Evolutionary conservation across 2,797 vertebrate genomes (phyloP), one percentile per base, ranked within the genome.

Genomic region (Otus scops): DNA sequence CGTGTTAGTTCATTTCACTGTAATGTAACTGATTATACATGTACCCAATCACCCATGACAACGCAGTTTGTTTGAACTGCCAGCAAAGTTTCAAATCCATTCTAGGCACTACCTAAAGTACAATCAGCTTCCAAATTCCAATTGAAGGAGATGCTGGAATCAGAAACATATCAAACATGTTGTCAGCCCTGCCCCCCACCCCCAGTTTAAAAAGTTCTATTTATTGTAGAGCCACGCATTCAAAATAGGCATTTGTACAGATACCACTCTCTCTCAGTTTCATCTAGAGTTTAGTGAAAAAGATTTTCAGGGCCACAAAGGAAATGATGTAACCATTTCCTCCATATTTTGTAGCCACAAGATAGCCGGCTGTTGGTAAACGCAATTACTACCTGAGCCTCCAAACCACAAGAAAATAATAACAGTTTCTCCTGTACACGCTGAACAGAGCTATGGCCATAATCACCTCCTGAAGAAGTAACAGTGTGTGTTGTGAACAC

Each of bases 351-450:
- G 76, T 30, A 94, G 80, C 93, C 94, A 94, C 91, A 93, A 94
- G 86, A 94, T 69, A 93, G 85, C 79, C 27, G 16, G 78, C 89
- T 78, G 28, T 77, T 95, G 93, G 92, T 95, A 92, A 94, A 89
- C 59, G 53, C 81, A 94, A 96, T 43, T 67, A 85, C 91, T 87
- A 69, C 63, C 88, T 6, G 2, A 88, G 64, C 38, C 59, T 96
- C 81, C 76, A 89, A 95, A 92, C 90, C 92, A 81, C 57, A 76
- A 85, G 86, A 92, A 94, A 95, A 93, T 77, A 96, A 84, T 89
- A 68, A 60, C 43, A 71, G 51, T 69, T 96, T 77, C 76, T 85
- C 69, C 87, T 84, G 76, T 57, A 85, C 60, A 45, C 80, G 60
- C 39, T 73, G 83, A 95, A 96, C 90, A 83, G 56, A 96, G 51